Conservation (phyloP, 1,140 invertebrate species). For the Saccostrea glomerata region DNA sequence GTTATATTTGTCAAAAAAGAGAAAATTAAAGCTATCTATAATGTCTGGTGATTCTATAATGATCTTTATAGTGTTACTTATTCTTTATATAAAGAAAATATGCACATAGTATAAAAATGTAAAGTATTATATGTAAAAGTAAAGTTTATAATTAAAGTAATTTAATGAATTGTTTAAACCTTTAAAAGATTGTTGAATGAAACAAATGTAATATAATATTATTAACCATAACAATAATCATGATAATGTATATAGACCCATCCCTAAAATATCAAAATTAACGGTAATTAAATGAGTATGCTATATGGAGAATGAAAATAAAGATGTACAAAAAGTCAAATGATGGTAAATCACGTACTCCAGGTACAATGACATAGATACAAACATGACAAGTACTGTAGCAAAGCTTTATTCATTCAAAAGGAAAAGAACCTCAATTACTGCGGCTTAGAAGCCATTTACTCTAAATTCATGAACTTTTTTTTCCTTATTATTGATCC, state of each 20-base stretch:
- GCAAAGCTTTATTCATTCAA: neutral
- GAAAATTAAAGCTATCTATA: no score
- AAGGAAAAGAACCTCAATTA: neutral
- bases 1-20: no score
- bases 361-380: neutral
- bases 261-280: neutral
- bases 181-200: no score
- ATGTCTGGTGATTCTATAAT: no score
- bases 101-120: no score
- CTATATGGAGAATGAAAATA: neutral
- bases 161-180: no score
- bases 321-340: neutral
- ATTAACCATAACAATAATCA: no score
- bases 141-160: no score
- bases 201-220: neutral
- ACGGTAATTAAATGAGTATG: neutral
- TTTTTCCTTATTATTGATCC: neutral
- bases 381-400: neutral
- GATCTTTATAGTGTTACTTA: no score
- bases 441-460: neutral
- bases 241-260: neutral
- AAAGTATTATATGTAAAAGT: no score
- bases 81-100: no score
- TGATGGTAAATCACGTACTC: neutral
- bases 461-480: slow-evolving; percentile 15